These are phyloP conservation scores for Amyelois transitella DNA, from an alignment of 1,140 invertebrate species.

Conservation along the genomic window DNA sequence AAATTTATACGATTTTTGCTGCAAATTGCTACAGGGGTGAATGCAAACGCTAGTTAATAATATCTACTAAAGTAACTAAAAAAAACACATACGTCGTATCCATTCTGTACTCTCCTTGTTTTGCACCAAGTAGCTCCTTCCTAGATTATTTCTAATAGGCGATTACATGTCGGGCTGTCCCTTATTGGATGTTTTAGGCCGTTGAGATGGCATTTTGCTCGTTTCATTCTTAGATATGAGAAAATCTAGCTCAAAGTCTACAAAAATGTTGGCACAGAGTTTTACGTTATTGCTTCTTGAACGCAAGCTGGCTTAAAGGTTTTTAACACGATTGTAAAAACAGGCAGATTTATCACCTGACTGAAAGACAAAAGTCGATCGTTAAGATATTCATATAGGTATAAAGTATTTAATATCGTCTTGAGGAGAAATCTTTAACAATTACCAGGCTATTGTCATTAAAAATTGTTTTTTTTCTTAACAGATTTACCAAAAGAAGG, in stretches of 20 bases:
- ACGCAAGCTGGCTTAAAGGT: no score
- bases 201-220: background rate
- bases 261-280: background rate
- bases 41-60: no score
- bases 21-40: no score
- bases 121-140: background rate
- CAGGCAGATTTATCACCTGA: no score
- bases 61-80: background rate
- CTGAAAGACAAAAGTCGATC: no score
- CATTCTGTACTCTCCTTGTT: background rate
- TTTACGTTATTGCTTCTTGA: background rate
- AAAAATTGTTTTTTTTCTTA: slow-evolving; percentile 18
- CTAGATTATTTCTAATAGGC: background rate
- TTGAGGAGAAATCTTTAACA: no score
- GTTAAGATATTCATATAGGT: no score
- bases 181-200: background rate
- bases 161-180: background rate
- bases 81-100: background rate
- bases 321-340: no score
- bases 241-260: background rate
- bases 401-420: no score
- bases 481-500: slow-evolving; percentile 84
- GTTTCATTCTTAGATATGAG: background rate
- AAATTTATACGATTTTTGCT: no score
- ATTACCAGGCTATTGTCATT: no score